These are phyloP conservation scores for Holcopasites calliopsidis DNA, from an alignment of 1,140 invertebrate genomes.

Conservation along the genomic window DNA sequence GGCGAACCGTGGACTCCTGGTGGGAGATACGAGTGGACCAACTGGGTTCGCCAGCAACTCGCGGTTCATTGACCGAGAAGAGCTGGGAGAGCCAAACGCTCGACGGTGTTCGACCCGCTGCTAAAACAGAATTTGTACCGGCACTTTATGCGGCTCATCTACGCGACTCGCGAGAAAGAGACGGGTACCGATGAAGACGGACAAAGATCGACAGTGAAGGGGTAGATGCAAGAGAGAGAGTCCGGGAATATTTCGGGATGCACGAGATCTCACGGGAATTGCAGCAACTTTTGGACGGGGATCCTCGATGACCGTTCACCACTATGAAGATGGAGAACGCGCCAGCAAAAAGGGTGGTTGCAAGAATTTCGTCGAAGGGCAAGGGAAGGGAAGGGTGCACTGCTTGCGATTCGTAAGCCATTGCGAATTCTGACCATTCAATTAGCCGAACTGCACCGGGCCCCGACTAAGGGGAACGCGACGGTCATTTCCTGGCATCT, in stretches of 20 bases:
- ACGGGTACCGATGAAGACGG: slow-evolving; percentile 8
- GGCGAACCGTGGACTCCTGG: slow-evolving; percentile 77
- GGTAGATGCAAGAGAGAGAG: slow-evolving; percentile 15
- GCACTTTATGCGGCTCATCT: slow-evolving; percentile 66
- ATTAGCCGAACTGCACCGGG: slow-evolving; percentile 11
- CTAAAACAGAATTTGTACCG: slow-evolving; percentile 75
- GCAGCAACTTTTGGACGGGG: not conserved
- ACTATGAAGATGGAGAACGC: slow-evolving; percentile 4
- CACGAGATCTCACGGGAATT: not conserved
- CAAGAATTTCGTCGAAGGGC: slow-evolving; percentile 13
- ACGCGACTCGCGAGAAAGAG: slow-evolving; percentile 26
- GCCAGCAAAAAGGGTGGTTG: not conserved
- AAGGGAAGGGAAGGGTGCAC: not conserved
- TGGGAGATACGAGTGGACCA: slow-evolving; percentile 76
- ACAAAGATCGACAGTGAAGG: slow-evolving; percentile 2
- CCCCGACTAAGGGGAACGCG: not conserved
- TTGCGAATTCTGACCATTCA: slow-evolving; percentile 34
- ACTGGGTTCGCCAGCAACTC: slow-evolving; percentile 78
- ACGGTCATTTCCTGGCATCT: slow-evolving; percentile 8
- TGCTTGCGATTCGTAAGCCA: slow-evolving; percentile 2
- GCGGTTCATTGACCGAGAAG: slow-evolving; percentile 80
- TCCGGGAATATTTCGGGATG: slow-evolving; percentile 12
- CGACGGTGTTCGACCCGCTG: slow-evolving; percentile 64
- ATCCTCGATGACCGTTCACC: not conserved
- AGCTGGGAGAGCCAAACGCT: slow-evolving; percentile 80